Base-by-base conservation (phyloP, 1,140 invertebrate species). In the Oppia nitens region DNA sequence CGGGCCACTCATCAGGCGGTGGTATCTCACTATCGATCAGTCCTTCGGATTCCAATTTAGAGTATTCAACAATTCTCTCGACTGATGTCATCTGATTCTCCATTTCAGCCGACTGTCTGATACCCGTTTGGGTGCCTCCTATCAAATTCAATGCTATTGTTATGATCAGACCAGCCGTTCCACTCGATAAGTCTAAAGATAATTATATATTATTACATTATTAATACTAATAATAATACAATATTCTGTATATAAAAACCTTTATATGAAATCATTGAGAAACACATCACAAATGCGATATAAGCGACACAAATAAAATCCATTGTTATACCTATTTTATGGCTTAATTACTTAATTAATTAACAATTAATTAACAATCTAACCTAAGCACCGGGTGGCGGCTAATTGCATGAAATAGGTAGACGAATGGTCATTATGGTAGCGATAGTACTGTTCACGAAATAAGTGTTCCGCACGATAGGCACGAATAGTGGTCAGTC, bases 61-160 rank as follows among this genome's bases (percentile, higher is more conserved):
- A 79, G 68, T 90, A 91, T 65, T 90, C 84, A 2, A 87, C 65
- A 1, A 90, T 79, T 47, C 86, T 74, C 67, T 91, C 86, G 14
- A 89, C 83, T 28, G 84, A 83, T 0, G 84, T 87, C 79, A 91
- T 84, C 67, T 87, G 79, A 55, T 82, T 83, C 64, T 90, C 77
- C 2, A 84, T 80, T 69, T 90, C 86, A 0, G 87, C 79, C 12
- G 79, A 81, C 67, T 87, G 84, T 55, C 81, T 50, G 26, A 57
- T 47, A 47, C 56, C 56, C 56, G 27, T 89, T 68, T 90, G 87
- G 54, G 87, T 81, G 73, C 85, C 80, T 2, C 82, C 81, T 20
- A 82, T 81, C 53, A 91, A 70, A 0, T 79, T 75, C 48, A 88
- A 81, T 2, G 79, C 79, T 66, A 87, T 85, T 0, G 84, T 82